phyloP scores from a whole-genome alignment of 2,888 invertebrate species.

The Luperina testacea region DNA sequence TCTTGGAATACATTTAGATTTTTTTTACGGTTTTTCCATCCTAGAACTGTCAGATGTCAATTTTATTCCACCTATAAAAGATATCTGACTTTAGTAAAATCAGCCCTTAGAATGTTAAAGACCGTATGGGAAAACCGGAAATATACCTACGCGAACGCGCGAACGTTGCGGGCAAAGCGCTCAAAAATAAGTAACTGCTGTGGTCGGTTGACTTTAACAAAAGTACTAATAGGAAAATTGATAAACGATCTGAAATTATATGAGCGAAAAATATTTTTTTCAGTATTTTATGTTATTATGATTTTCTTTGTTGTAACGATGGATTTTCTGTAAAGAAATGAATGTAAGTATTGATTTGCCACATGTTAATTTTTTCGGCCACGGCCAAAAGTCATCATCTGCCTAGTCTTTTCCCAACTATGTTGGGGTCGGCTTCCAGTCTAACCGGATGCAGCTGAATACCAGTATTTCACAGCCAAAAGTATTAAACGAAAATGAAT shows the following conservation, averaged over 20 bases:
- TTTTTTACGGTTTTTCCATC: neutral
- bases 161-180: neutral
- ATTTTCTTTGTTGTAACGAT: too few relatives aligned
- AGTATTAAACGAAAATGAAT: neutral
- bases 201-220: neutral
- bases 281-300: too few relatives aligned
- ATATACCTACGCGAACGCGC: neutral
- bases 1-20: too few relatives aligned
- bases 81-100: neutral
- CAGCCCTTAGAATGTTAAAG: neutral
- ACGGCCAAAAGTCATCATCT: neutral
- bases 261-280: too few relatives aligned
- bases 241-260: too few relatives aligned
- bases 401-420: too few relatives aligned
- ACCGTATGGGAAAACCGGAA: too few relatives aligned
- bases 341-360: neutral
- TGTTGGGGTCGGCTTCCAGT: too few relatives aligned
- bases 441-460: too few relatives aligned
- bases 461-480: too few relatives aligned
- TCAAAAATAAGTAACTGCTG: neutral
- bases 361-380: neutral
- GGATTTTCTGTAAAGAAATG: too few relatives aligned
- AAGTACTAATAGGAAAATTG: neutral
- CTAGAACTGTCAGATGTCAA: too few relatives aligned
- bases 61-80: neutral